Percentiles rank a stretch among this genome's conserved stretches.
These are phyloP conservation scores for Poeciliopsis infans DNA, from an alignment of 2,797 vertebrate genomes.

Conservation along the genomic window DNA sequence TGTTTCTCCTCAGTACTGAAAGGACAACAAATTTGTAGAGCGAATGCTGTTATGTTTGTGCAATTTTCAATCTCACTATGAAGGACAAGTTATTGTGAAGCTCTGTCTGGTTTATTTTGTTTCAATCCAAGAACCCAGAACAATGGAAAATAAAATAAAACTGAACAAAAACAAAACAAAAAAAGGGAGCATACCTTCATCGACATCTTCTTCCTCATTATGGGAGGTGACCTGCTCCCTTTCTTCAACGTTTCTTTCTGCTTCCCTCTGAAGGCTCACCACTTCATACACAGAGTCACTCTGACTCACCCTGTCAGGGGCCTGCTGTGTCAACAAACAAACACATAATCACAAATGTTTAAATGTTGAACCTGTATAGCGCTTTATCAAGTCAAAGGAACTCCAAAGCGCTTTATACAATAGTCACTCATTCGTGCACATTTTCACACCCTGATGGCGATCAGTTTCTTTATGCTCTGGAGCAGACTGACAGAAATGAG, in stretches of 20 bases:
- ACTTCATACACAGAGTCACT: slow-evolving; percentile 94
- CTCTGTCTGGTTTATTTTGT: not conserved
- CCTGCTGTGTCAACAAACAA: slow-evolving; percentile 73
- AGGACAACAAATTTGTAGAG: not conserved
- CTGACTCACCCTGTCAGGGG: slow-evolving; percentile 82
- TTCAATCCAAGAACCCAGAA: not conserved
- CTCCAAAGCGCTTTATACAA: not conserved
- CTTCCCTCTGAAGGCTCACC: slow-evolving; percentile 90
- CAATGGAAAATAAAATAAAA: not conserved
- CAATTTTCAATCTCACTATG: slow-evolving; percentile 35
- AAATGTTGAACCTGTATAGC: not conserved
- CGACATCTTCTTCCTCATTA: slow-evolving; percentile 91
- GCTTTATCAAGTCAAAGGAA: not conserved
- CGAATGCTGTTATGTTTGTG: not conserved
- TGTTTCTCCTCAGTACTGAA: not conserved
- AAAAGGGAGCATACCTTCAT: slow-evolving; percentile 84
- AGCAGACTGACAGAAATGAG: not conserved
- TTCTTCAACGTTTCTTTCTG: slow-evolving; percentile 83
- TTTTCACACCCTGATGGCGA: not conserved
- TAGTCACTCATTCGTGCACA: not conserved
- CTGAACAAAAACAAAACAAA: not conserved
- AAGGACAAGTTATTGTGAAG: slow-evolving; percentile 2
- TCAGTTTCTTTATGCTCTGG: not conserved
- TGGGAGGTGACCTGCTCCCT: slow-evolving; percentile 80
- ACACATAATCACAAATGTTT: not conserved